A percentile compares a stretch with the other conserved stretches of the same genome.
Conservation (phyloP, 2,888 invertebrate genomes). For the Suillia variegata region DNA sequence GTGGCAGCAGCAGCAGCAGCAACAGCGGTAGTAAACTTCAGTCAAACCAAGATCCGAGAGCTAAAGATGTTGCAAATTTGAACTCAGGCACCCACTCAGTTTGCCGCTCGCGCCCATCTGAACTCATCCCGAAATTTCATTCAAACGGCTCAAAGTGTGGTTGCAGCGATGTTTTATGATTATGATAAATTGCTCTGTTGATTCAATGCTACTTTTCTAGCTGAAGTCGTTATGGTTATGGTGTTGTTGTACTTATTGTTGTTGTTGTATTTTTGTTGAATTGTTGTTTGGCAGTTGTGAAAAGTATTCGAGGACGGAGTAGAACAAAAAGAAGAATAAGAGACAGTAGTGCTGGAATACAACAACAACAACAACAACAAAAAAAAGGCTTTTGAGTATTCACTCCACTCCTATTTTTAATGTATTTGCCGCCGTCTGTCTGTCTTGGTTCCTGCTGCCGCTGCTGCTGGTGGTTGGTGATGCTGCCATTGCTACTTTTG, state of each 20-base stretch:
- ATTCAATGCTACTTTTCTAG: slow-evolving; percentile 20
- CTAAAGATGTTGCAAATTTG: not conserved
- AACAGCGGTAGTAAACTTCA: not conserved
- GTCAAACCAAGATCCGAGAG: too few species aligned
- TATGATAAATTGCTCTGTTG: slow-evolving; percentile 38
- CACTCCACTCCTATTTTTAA: not conserved
- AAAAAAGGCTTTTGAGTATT: not conserved
- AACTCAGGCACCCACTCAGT: slow-evolving; percentile 9
- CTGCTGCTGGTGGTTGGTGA: not conserved
- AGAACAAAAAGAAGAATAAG: too few species aligned
- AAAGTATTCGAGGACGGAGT: not conserved
- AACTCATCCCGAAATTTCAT: too few species aligned
- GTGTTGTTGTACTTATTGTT: too few species aligned
- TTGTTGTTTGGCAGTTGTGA: slow-evolving; percentile 7
- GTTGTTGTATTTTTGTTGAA: slow-evolving; percentile 3
- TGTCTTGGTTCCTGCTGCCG: not conserved
- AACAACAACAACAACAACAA: too few species aligned
- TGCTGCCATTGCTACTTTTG: too few species aligned
- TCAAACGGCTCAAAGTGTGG: not conserved
- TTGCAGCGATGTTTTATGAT: slow-evolving; percentile 26
- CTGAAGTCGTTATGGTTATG: too few species aligned
- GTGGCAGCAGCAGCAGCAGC: not conserved
- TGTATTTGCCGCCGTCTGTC: too few species aligned
- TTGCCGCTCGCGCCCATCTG: not conserved
- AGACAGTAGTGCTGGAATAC: too few species aligned